Conservation (phyloP, 2,113 vertebrate genomes). For the Tursiops truncatus region DNA sequence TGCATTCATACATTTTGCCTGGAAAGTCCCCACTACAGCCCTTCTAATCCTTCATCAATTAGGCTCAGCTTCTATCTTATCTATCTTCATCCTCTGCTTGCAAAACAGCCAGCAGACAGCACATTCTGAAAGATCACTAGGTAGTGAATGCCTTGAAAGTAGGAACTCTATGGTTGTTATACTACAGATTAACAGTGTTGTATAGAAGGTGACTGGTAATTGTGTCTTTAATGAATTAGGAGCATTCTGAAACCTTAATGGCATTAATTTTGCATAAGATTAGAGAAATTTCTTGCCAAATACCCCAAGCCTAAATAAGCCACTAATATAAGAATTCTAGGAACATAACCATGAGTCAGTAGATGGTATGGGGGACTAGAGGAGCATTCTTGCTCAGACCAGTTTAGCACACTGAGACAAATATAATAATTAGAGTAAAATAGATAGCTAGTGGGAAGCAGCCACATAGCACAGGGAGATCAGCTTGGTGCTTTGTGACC, state of each 20-base stretch:
- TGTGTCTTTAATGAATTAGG: neutral
- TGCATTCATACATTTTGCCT: neutral
- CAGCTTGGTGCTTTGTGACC: no score
- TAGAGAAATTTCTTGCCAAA: neutral
- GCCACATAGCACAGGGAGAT: no score
- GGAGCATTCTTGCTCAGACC: neutral
- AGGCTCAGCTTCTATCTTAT: neutral
- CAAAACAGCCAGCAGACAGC: neutral
- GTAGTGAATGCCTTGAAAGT: neutral
- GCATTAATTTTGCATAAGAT: neutral
- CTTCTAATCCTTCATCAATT: neutral
- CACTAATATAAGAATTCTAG: neutral
- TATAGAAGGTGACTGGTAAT: neutral
- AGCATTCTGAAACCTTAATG: neutral
- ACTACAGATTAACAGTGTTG: neutral
- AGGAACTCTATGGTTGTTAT: neutral
- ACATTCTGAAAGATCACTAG: neutral
- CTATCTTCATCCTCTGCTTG: neutral
- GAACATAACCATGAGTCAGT: neutral
- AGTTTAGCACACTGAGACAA: neutral
- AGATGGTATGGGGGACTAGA: neutral
- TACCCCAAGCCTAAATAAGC: neutral
- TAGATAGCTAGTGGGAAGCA: no score
- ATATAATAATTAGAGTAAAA: neutral
- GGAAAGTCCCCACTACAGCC: neutral